These are phyloP conservation scores for Abrostola triplasia DNA, from an alignment of 2,888 invertebrate species.

Conservation along the genomic window DNA sequence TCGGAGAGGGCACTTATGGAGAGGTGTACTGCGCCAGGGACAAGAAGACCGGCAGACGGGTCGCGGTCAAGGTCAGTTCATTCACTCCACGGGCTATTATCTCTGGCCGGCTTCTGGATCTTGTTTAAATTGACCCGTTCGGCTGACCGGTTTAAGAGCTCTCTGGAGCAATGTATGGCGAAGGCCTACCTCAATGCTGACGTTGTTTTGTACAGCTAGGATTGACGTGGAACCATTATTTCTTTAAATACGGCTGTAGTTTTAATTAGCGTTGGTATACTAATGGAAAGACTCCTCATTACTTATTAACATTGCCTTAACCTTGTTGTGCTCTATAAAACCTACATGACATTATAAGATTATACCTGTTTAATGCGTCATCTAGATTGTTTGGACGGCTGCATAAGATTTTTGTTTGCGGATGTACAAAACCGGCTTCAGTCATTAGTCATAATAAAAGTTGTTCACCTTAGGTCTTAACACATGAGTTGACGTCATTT, in stretches of 20 bases:
- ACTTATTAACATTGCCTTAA: constrained; percentile 4
- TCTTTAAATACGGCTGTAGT: background rate
- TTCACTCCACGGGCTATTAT: background rate
- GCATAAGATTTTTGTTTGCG: constrained; percentile 24
- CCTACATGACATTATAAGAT: constrained; percentile 5
- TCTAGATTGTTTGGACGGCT: constrained; percentile 9
- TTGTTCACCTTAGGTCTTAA: constrained; percentile 55
- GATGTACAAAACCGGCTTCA: constrained; percentile 34
- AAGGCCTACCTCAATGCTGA: background rate
- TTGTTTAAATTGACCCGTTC: no score
- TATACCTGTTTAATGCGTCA: constrained; percentile 3
- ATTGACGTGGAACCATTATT: background rate
- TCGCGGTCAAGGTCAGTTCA: constrained; percentile 90
- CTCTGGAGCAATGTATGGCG: background rate
- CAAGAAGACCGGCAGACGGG: constrained; percentile 89
- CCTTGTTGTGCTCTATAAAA: constrained; percentile 14
- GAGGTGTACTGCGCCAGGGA: constrained; percentile 93
- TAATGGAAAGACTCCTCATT: background rate
- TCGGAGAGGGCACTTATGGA: constrained; percentile 95
- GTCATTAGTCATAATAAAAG: constrained; percentile 57
- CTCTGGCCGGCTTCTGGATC: no score
- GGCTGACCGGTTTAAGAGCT: background rate
- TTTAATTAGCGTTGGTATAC: no score
- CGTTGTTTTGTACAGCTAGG: background rate
- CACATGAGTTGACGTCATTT: constrained; percentile 49